Evolutionary conservation across 2,113 vertebrate genomes (phyloP).

Genomic region (Cisticola juncidis): DNA sequence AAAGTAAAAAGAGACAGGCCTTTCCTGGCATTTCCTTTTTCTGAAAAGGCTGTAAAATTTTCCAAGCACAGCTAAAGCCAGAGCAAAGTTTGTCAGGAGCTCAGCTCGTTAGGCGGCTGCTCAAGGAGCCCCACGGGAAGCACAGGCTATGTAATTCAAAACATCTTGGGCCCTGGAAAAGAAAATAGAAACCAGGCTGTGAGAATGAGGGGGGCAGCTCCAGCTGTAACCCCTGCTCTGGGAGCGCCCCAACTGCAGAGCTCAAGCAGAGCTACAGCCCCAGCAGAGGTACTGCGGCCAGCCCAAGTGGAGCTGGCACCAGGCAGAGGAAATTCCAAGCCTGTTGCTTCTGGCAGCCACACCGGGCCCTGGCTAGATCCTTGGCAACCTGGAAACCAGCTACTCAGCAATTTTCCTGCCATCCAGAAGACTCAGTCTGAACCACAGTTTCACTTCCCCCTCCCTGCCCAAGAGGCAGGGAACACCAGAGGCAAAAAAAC

Average conservation of each 20-base stretch:
- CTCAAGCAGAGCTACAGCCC: not conserved
- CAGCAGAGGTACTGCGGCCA: slow-evolving; percentile 38
- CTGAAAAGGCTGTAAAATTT: slow-evolving; percentile 71
- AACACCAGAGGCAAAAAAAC: not conserved
- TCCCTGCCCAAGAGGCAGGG: slow-evolving; percentile 5
- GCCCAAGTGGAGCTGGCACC: slow-evolving; percentile 63
- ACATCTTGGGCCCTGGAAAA: slow-evolving; percentile 62
- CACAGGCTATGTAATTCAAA: slow-evolving; percentile 55
- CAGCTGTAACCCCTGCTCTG: not conserved
- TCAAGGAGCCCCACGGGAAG: slow-evolving; percentile 61
- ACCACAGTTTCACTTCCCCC: slow-evolving; percentile 52
- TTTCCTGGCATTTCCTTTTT: slow-evolving; percentile 70
- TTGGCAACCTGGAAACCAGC: slow-evolving; percentile 66
- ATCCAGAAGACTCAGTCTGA: slow-evolving; percentile 56
- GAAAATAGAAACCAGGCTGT: slow-evolving; percentile 64
- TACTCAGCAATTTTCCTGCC: slow-evolving; percentile 71
- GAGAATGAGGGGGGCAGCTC: not conserved
- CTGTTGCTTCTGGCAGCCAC: slow-evolving; percentile 71
- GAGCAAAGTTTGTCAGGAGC: slow-evolving; percentile 65
- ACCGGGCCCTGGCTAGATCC: slow-evolving; percentile 19
- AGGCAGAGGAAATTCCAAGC: slow-evolving; percentile 69
- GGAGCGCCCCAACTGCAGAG: not conserved
- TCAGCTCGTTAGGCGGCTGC: slow-evolving; percentile 69
- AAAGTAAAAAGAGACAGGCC: slow-evolving; percentile 64
- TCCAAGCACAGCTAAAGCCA: slow-evolving; percentile 58